Percentiles rank a stretch among this genome's conserved stretches.
These are phyloP conservation scores for Megaptera novaeangliae DNA, from an alignment of 2,113 vertebrate genomes.

Conservation along the genomic window DNA sequence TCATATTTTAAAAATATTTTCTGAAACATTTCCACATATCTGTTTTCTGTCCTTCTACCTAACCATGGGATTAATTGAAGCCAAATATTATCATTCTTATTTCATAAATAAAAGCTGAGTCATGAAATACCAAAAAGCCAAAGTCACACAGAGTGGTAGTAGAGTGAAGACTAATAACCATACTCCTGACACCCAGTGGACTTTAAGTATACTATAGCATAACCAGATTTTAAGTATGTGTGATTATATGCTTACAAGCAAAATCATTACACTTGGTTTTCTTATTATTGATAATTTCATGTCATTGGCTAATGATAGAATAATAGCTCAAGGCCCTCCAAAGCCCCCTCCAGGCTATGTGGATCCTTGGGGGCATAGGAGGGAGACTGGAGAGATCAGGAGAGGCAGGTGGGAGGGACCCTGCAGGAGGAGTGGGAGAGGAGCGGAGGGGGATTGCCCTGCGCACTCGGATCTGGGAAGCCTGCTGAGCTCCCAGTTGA, in stretches of 20 bases:
- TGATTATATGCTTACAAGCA: not conserved
- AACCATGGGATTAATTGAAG: not conserved
- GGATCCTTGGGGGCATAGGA: too few relatives aligned
- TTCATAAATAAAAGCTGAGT: not conserved
- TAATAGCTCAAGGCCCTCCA: not conserved
- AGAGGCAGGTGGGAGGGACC: too few relatives aligned
- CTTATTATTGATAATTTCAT: slow-evolving; percentile 9
- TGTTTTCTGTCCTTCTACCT: not conserved
- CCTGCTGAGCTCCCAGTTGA: too few relatives aligned
- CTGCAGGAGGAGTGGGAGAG: too few relatives aligned
- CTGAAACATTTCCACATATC: not conserved
- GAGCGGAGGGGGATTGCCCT: too few relatives aligned
- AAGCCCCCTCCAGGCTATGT: too few relatives aligned
- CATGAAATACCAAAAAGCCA: not conserved
- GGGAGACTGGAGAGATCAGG: too few relatives aligned
- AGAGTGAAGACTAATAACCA: not conserved
- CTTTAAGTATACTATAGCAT: not conserved
- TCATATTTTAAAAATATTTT: not conserved
- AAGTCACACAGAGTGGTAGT: not conserved
- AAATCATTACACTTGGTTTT: not conserved
- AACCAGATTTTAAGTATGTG: not conserved
- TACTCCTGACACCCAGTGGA: not conserved
- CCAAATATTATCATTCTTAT: not conserved
- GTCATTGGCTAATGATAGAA: not conserved
- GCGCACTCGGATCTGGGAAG: too few relatives aligned